These are phyloP conservation scores for Diplosoma virens DNA, from an alignment of 23 tunicate genomes.

Conservation along the genomic window DNA sequence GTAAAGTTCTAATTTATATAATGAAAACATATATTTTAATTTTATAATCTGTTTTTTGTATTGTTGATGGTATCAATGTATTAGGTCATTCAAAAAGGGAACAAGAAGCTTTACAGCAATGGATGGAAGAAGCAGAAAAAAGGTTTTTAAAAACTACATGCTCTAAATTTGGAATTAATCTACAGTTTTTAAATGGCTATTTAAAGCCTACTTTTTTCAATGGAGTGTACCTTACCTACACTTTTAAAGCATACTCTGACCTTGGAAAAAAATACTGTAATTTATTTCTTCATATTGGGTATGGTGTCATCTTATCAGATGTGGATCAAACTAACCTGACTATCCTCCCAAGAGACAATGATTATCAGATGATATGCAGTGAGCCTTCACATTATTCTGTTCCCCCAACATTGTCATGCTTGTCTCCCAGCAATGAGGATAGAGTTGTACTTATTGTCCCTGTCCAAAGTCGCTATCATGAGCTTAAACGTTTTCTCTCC, in stretches of 20 bases:
- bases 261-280: conserved; percentile 32
- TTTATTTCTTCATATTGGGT: conserved; percentile 41
- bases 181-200: conserved; percentile 54
- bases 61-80: too few relatives aligned
- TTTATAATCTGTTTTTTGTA: too few relatives aligned
- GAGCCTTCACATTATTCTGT: background rate
- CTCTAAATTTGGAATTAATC: conserved; percentile 46
- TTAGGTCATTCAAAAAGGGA: conserved; percentile 69
- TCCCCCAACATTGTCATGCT: background rate
- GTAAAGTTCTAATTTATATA: too few relatives aligned
- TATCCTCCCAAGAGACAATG: background rate
- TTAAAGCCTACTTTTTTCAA: conserved; percentile 22
- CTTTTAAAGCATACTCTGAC: conserved; percentile 30
- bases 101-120: conserved; percentile 10
- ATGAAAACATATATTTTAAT: too few relatives aligned
- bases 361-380: background rate
- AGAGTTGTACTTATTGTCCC: conserved; percentile 67
- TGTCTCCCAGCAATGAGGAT: background rate
- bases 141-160: conserved; percentile 24
- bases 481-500: conserved; percentile 69
- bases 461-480: conserved; percentile 73
- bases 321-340: conserved; percentile 13
- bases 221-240: conserved; percentile 27
- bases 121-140: conserved; percentile 50
- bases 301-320: conserved; percentile 36